Conservation (phyloP, 2,888 invertebrate genomes). For the Acanthoscelides obtectus region DNA sequence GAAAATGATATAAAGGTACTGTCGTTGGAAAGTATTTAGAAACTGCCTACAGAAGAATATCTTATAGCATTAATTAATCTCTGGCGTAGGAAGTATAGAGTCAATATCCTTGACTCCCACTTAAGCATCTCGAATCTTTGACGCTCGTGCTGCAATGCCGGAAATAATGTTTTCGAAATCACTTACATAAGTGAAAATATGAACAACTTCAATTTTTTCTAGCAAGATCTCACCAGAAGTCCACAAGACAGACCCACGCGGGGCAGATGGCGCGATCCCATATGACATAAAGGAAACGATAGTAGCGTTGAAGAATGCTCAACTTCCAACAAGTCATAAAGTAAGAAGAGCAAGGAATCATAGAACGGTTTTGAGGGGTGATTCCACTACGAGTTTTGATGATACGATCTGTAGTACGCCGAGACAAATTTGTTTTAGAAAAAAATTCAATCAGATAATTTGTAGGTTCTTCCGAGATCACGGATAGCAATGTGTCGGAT, state of each 20-base stretch:
- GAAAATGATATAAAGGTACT: not conserved
- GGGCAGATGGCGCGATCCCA: constrained; percentile 14
- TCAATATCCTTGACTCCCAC: too few species aligned
- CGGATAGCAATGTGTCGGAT: not conserved
- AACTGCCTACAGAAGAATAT: too few species aligned
- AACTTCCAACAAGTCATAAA: constrained; percentile 12
- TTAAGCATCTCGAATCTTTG: too few species aligned
- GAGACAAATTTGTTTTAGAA: constrained; percentile 3
- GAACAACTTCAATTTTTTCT: constrained; percentile 14
- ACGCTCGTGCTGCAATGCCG: too few species aligned
- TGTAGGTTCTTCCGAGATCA: not conserved
- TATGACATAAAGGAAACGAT: constrained; percentile 24
- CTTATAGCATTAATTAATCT: too few species aligned
- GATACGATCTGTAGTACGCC: constrained; percentile 18
- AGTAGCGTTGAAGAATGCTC: constrained; percentile 21
- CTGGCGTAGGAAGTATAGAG: too few species aligned
- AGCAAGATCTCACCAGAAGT: constrained; percentile 28
- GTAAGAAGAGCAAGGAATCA: constrained; percentile 12
- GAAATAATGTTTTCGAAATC: too few species aligned
- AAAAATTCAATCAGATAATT: not conserved
- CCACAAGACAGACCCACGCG: constrained; percentile 14
- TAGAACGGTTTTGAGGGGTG: constrained; percentile 13
- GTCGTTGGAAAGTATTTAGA: not conserved
- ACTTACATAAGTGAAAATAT: too few species aligned
- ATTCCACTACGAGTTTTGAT: constrained; percentile 16